Conservation (phyloP, 2,888 invertebrate species). For the Cerastis leucographa region DNA sequence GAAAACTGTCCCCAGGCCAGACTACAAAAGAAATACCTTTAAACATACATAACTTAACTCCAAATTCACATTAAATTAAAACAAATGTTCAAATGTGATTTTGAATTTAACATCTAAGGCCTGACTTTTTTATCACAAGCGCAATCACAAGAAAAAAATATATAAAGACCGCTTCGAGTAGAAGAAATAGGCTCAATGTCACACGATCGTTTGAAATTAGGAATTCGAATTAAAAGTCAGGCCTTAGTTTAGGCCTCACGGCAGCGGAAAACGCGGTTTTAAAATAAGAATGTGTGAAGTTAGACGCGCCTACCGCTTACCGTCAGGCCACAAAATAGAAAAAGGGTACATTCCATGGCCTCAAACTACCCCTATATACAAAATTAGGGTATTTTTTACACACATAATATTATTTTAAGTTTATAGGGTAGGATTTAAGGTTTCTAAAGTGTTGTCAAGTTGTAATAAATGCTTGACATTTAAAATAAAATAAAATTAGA, state of each 20-base stretch:
- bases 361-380: slow-evolving; percentile 34
- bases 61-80: slow-evolving; percentile 86
- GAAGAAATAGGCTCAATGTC: slow-evolving; percentile 52
- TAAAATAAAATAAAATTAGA: slow-evolving; percentile 28
- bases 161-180: slow-evolving; percentile 68
- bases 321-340: slow-evolving; percentile 29
- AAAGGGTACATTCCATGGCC: slow-evolving; percentile 46
- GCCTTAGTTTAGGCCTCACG: slow-evolving; percentile 65
- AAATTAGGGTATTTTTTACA: slow-evolving; percentile 26
- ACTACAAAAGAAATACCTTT: slow-evolving; percentile 59
- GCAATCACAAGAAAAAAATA: slow-evolving; percentile 67
- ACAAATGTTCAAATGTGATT: slow-evolving; percentile 88
- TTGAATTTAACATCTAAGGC: slow-evolving; percentile 74
- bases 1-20: slow-evolving; percentile 34
- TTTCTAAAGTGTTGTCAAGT: slow-evolving; percentile 38
- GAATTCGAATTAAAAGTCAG: slow-evolving; percentile 74
- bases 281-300: slow-evolving; percentile 57
- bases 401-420: slow-evolving; percentile 20
- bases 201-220: slow-evolving; percentile 69
- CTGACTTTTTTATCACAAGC: slow-evolving; percentile 76
- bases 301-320: slow-evolving; percentile 47
- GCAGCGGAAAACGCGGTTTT: slow-evolving; percentile 48
- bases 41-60: slow-evolving; percentile 54
- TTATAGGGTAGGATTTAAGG: slow-evolving; percentile 6
- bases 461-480: slow-evolving; percentile 42